These are phyloP conservation scores for Falco novaeseelandiae DNA, from an alignment of 2,797 vertebrate species.

Conservation along the genomic window DNA sequence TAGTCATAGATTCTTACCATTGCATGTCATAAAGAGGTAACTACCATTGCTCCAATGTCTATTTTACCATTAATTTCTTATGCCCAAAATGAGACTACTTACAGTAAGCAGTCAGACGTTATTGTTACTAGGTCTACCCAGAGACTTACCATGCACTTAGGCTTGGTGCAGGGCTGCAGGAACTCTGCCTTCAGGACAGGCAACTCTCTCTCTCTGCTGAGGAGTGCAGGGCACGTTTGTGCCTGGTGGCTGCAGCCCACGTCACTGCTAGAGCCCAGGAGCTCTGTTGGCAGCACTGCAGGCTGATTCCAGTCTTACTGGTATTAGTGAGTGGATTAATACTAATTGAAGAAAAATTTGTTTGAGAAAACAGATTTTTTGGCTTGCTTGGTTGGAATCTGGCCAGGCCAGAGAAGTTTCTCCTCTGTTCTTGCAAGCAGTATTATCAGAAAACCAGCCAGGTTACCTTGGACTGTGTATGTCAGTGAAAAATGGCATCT, in stretches of 20 bases:
- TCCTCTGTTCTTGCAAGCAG: constrained; percentile 9
- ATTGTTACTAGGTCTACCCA: not conserved
- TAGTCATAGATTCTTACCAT: not conserved
- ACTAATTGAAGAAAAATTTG: not conserved
- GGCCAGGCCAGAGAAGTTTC: not conserved
- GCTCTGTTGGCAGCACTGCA: not conserved
- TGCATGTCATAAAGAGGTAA: not conserved
- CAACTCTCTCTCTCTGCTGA: not conserved
- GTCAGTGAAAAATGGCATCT: not conserved
- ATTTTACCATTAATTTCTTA: not conserved
- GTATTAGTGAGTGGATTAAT: not conserved
- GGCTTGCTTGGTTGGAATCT: not conserved
- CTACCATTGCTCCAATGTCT: not conserved
- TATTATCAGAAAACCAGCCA: not conserved
- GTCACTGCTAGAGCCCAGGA: not conserved
- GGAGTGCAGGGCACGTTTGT: rapidly evolving
- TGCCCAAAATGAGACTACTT: not conserved
- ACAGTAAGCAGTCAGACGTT: not conserved
- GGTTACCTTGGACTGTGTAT: not conserved
- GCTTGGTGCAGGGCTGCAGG: not conserved
- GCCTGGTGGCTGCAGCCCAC: not conserved
- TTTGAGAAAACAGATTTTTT: not conserved
- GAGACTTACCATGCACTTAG: not conserved
- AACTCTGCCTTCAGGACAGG: not conserved
- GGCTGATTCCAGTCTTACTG: not conserved